phyloP scores from a whole-genome alignment of 2,888 invertebrate genomes.

The Carterocephalus palaemon region DNA sequence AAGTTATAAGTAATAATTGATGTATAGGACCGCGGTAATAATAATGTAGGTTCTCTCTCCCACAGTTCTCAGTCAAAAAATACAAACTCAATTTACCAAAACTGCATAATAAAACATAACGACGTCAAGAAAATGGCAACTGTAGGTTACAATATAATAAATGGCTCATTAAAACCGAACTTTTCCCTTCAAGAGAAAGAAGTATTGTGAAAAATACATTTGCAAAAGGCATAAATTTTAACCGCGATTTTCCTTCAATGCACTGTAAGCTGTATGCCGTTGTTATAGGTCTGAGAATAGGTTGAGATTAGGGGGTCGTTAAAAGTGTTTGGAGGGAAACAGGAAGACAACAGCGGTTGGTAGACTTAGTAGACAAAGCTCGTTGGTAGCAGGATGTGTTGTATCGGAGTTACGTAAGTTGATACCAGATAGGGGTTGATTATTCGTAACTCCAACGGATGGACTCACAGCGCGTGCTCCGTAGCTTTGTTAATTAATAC shows the following conservation, averaged over 20 bases:
- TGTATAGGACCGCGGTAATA: not conserved
- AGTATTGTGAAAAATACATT: conserved; percentile 55
- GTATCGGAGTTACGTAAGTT: conserved; percentile 19
- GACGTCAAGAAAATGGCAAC: conserved; percentile 19
- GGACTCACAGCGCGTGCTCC: not conserved
- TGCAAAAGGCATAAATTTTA: conserved; percentile 61
- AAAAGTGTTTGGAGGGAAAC: conserved; percentile 43
- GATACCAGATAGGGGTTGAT: conserved; percentile 19
- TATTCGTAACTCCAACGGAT: conserved; percentile 13
- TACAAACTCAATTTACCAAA: conserved; percentile 14
- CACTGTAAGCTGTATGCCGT: not conserved
- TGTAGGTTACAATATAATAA: conserved; percentile 37
- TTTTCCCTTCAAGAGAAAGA: conserved; percentile 40
- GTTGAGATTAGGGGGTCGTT: conserved; percentile 37
- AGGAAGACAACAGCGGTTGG: conserved; percentile 41
- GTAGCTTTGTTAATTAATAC: conserved; percentile 11
- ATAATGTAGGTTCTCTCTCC: not conserved
- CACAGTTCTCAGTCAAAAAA: conserved; percentile 1
- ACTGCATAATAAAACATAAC: conserved; percentile 17
- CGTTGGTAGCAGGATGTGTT: conserved; percentile 24
- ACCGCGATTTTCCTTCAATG: conserved; percentile 14
- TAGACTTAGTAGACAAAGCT: conserved; percentile 39
- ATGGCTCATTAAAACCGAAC: conserved; percentile 53
- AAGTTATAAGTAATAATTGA: too few relatives aligned
- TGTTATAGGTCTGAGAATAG: conserved; percentile 28